A percentile compares a stretch with the other conserved stretches of the same genome.
These are phyloP conservation scores for Octodonta nipae DNA, from an alignment of 2,888 invertebrate genomes.

Conservation along the genomic window DNA sequence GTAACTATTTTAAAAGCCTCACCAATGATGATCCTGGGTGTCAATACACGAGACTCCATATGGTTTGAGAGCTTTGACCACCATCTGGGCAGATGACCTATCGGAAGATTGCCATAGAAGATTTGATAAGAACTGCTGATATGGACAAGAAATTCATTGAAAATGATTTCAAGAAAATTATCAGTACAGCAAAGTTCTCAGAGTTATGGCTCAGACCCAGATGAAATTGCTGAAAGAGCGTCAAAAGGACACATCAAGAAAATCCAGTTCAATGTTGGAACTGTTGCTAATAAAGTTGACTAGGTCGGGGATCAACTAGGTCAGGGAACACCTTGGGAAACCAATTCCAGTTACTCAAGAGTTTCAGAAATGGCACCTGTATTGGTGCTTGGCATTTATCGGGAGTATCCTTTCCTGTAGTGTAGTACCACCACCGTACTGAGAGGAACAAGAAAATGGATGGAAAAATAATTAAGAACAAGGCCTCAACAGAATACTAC, in stretches of 20 bases:
- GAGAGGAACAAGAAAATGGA: slow-evolving; percentile 99
- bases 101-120: slow-evolving; percentile 96
- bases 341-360: slow-evolving; percentile 85
- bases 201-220: slow-evolving; percentile 96
- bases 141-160: slow-evolving; percentile 94
- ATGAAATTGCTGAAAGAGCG: slow-evolving; percentile 95
- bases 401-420: slow-evolving; percentile 96
- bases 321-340: slow-evolving; percentile 88
- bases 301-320: no score
- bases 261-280: slow-evolving; percentile 96
- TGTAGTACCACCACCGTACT: slow-evolving; percentile 98
- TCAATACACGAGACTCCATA: slow-evolving; percentile 95
- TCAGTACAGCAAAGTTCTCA: slow-evolving; percentile 93
- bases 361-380: slow-evolving; percentile 98
- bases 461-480: slow-evolving; percentile 89
- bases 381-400: slow-evolving; percentile 99
- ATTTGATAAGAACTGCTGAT: slow-evolving; percentile 99
- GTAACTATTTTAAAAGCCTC: slow-evolving; percentile 97
- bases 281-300: slow-evolving; percentile 88
- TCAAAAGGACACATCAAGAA: slow-evolving; percentile 99
- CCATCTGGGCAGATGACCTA: slow-evolving; percentile 97
- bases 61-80: slow-evolving; percentile 86
- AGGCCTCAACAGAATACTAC: slow-evolving; percentile 94
- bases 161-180: slow-evolving; percentile 90
- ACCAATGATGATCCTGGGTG: slow-evolving; percentile 94